These are phyloP conservation scores for Cyclopterus lumpus DNA, from an alignment of 2,797 vertebrate genomes.

Conservation along the genomic window DNA sequence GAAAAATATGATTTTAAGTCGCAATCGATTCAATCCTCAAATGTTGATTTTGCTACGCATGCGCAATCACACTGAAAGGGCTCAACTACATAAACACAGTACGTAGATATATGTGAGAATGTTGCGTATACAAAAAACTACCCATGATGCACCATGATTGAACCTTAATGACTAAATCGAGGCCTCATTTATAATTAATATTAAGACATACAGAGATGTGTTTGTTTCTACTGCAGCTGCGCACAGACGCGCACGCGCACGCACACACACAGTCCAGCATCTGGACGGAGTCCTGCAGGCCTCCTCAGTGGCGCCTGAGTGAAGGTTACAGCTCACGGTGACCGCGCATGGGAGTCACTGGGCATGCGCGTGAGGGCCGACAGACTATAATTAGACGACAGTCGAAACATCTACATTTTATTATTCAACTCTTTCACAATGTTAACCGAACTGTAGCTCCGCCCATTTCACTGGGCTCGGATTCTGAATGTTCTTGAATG, in stretches of 20 bases:
- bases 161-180: not conserved
- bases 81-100: not conserved
- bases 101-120: not conserved
- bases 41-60: not conserved
- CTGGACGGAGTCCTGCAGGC: not conserved
- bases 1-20: not conserved
- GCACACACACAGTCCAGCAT: constrained; percentile 3
- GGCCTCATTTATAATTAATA: not conserved
- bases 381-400: not conserved
- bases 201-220: not conserved
- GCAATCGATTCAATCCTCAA: not conserved
- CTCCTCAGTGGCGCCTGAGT: too few relatives aligned
- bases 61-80: not conserved
- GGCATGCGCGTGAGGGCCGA: not conserved
- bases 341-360: not conserved
- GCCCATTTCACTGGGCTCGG: not conserved
- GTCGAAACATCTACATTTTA: not conserved
- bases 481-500: too few relatives aligned
- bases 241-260: constrained; percentile 15
- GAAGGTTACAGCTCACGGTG: too few relatives aligned
- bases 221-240: constrained; percentile 2
- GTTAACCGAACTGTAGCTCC: not conserved
- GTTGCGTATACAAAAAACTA: not conserved
- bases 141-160: not conserved
- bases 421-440: not conserved